Conservation (phyloP, 2,113 vertebrate genomes). For the Cyphomyrus plagiostoma region DNA sequence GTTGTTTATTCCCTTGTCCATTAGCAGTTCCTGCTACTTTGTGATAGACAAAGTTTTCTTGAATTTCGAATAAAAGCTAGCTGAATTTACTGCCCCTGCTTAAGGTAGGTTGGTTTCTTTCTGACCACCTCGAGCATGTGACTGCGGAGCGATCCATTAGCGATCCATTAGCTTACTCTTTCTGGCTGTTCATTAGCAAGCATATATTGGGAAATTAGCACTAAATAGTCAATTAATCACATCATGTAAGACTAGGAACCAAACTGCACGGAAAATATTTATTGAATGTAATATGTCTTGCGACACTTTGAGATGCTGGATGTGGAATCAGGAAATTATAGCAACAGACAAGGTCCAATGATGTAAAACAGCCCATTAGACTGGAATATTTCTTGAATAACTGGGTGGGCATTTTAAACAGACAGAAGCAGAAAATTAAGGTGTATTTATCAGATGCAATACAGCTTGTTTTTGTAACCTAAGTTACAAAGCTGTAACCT, state of each 20-base stretch:
- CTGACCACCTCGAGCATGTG: background rate
- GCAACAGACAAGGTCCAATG: background rate
- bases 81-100: background rate
- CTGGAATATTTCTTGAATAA: background rate
- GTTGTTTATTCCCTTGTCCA: background rate
- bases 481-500: no score
- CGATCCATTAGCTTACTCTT: background rate
- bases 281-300: background rate
- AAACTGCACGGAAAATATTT: background rate
- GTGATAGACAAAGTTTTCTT: background rate
- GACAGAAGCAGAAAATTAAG: background rate
- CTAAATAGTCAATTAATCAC: background rate
- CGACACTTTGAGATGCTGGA: background rate
- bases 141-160: background rate
- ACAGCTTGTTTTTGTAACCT: background rate
- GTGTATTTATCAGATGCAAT: background rate
- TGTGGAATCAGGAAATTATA: slow-evolving; percentile 2
- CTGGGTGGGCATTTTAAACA: background rate
- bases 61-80: background rate
- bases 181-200: slow-evolving; percentile 1
- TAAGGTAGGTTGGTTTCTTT: background rate
- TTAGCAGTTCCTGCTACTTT: background rate
- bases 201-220: background rate
- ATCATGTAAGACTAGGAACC: background rate
- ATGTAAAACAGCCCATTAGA: background rate